A percentile compares a stretch with the other conserved stretches of the same genome.
Evolutionary conservation across 2,113 vertebrate genomes (phyloP).

Genomic region (Oryzias curvinotus): DNA sequence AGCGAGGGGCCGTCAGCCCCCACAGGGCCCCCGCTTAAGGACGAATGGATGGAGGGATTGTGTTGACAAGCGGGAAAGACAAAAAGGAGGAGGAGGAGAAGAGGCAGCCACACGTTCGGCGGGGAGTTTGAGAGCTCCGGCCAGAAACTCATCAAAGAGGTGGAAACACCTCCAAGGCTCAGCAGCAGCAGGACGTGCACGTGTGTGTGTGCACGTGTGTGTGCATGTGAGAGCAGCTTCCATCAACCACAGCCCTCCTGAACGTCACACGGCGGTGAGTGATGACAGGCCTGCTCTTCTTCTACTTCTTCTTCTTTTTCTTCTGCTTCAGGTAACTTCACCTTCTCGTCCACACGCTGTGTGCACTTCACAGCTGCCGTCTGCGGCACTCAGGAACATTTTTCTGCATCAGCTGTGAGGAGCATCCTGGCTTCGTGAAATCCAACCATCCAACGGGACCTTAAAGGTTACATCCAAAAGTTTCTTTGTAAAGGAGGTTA

Average conservation of each 20-base stretch:
- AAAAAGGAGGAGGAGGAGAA: conserved; percentile 51
- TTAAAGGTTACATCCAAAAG: too few species aligned
- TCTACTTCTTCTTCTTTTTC: too few species aligned
- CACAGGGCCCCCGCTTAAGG: conserved; percentile 42
- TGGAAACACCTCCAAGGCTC: conserved; percentile 70
- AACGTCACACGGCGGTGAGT: conserved; percentile 55
- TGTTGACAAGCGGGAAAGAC: conserved; percentile 76
- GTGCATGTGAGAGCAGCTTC: background rate
- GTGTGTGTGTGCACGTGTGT: conserved; percentile 20
- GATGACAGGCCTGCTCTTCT: conserved; percentile 24
- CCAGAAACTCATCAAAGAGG: conserved; percentile 72
- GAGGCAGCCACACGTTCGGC: conserved; percentile 66
- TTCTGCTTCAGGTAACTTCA: conserved; percentile 22
- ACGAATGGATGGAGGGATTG: conserved; percentile 68
- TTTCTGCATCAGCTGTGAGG: background rate
- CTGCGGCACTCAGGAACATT: background rate
- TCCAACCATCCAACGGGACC: too few species aligned
- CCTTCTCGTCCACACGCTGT: conserved; percentile 15
- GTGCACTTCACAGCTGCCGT: background rate
- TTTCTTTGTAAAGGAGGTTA: too few species aligned
- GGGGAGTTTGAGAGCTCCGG: conserved; percentile 62
- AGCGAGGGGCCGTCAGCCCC: conserved; percentile 62
- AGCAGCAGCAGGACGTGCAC: conserved; percentile 52
- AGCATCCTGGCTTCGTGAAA: too few species aligned
- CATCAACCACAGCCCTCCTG: background rate